Conservation (phyloP, 2,797 vertebrate genomes). For the Poeciliopsis infans region DNA sequence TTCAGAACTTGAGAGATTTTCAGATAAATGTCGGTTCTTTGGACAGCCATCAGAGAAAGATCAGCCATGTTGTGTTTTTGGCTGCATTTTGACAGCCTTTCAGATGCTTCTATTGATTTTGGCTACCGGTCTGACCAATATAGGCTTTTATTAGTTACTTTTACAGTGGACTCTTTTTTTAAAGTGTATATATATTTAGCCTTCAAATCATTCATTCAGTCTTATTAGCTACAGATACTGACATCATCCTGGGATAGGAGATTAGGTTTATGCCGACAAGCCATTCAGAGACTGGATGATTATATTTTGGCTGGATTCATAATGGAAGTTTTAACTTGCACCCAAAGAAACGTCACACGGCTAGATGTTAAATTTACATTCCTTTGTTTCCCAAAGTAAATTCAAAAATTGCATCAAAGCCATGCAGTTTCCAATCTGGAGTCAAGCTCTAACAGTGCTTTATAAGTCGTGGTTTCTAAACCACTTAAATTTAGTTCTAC, state of each 20-base stretch:
- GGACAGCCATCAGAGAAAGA: background rate
- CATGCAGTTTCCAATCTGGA: background rate
- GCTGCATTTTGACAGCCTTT: background rate
- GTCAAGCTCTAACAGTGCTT: background rate
- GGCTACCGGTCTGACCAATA: background rate
- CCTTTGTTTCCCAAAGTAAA: background rate
- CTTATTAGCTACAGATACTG: background rate
- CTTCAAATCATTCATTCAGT: background rate
- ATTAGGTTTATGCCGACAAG: background rate
- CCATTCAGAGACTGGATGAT: background rate
- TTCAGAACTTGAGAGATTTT: conserved; percentile 31
- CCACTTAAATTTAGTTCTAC: background rate
- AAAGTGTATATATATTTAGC: background rate
- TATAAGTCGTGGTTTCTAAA: background rate
- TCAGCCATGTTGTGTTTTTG: background rate
- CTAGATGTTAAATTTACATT: background rate
- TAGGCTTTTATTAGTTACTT: background rate
- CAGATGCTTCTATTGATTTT: background rate
- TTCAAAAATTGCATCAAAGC: background rate
- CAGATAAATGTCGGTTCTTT: conserved; percentile 13
- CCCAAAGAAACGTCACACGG: background rate
- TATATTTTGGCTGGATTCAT: background rate
- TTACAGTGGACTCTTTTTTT: background rate
- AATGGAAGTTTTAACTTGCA: background rate
- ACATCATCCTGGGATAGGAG: background rate